These are phyloP conservation scores for Danio kyathit DNA, from an alignment of 2,797 vertebrate species.

Conservation along the genomic window DNA sequence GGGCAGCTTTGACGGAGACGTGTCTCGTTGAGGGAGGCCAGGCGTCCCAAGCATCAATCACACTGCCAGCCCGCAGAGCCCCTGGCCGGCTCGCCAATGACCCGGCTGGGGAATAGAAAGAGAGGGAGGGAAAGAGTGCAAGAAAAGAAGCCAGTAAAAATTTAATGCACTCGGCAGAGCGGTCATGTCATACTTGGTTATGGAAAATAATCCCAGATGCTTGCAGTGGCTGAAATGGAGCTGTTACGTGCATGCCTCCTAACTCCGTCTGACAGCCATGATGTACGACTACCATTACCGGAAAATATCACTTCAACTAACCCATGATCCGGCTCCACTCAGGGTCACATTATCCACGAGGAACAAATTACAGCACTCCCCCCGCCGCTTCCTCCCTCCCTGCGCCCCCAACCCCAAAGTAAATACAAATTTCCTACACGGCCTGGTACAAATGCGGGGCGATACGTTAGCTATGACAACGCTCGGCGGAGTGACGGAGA, in stretches of 20 bases:
- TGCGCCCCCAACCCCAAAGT: constrained; percentile 83
- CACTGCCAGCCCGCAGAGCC: constrained; percentile 81
- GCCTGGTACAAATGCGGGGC: constrained; percentile 85
- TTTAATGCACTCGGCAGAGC: constrained; percentile 99
- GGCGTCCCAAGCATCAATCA: constrained; percentile 86
- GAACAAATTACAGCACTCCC: constrained; percentile 97
- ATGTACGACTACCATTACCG: constrained; percentile 99
- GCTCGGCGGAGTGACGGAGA: constrained; percentile 85
- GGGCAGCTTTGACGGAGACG: constrained; percentile 71
- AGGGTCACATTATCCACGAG: constrained; percentile 99
- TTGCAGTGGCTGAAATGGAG: constrained; percentile 99
- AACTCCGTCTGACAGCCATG: constrained; percentile 99
- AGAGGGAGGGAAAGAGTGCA: constrained; percentile 21
- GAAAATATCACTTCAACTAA: constrained; percentile 99
- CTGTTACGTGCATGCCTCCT: constrained; percentile 99
- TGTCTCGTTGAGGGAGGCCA: constrained; percentile 80
- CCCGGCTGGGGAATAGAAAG: constrained; percentile 77
- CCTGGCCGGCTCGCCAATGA: constrained; percentile 72
- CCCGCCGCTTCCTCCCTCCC: constrained; percentile 7
- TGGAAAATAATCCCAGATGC: constrained; percentile 99
- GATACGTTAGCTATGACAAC: constrained; percentile 83
- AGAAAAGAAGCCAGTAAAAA: constrained; percentile 94
- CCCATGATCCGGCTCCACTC: constrained; percentile 99
- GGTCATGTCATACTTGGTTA: constrained; percentile 99
- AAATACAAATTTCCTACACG: constrained; percentile 99